A percentile compares a stretch with the other conserved stretches of the same genome.
phyloP scores from a whole-genome alignment of 2,113 vertebrate species.

The Gallinago paraguaiae region DNA sequence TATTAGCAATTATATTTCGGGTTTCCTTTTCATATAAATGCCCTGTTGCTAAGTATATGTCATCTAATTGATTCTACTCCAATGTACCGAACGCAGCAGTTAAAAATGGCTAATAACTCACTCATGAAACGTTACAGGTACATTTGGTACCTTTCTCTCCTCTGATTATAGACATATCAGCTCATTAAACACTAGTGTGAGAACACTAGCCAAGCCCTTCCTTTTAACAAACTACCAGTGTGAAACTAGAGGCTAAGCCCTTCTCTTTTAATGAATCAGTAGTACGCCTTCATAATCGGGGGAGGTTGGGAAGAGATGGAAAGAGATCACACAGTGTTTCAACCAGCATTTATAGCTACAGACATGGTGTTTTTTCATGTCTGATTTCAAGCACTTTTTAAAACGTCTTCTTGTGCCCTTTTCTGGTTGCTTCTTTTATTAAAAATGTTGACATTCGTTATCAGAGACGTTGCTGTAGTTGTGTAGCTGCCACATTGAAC shows the following conservation, averaged over 20 bases:
- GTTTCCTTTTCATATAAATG: conserved; percentile 63
- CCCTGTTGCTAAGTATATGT: conserved; percentile 14
- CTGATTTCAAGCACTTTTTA: conserved; percentile 27
- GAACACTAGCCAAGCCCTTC: conserved; percentile 51
- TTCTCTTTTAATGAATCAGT: conserved; percentile 48
- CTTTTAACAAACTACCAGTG: conserved; percentile 53
- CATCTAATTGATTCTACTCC: conserved; percentile 54
- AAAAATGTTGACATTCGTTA: not conserved
- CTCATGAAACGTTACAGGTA: conserved; percentile 63
- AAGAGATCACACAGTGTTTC: not conserved
- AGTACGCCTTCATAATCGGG: not conserved
- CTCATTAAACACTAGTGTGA: conserved; percentile 68
- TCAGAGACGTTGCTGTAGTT: not conserved
- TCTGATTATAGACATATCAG: conserved; percentile 56
- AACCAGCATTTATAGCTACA: not conserved
- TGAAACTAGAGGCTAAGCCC: conserved; percentile 55
- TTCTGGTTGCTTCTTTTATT: not conserved
- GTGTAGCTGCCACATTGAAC: not conserved
- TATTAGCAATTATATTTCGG: conserved; percentile 64
- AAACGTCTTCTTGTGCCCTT: not conserved
- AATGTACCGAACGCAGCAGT: not conserved
- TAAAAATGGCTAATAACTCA: conserved; percentile 70
- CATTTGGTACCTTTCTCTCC: conserved; percentile 63
- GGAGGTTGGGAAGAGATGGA: not conserved
- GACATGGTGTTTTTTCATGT: not conserved